Conservation (phyloP, 2,888 invertebrate species). For the Idaea dimidiata region DNA sequence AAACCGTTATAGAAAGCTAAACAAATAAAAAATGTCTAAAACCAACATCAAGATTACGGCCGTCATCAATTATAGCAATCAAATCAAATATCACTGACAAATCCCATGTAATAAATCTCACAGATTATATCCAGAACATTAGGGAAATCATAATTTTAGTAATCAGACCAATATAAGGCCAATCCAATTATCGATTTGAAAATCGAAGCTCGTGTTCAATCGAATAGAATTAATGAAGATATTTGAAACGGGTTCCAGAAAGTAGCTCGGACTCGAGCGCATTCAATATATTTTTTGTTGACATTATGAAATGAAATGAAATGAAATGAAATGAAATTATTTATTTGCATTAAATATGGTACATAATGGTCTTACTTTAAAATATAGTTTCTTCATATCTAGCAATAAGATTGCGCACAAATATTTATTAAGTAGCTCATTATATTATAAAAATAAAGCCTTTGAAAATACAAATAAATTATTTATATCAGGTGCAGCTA, state of each 20-base stretch:
- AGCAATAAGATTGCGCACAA: no score
- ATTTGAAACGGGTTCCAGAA: slow-evolving; percentile 24
- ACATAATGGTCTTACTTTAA: no score
- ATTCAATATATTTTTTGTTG: slow-evolving; percentile 25
- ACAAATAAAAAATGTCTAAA: slow-evolving; percentile 19
- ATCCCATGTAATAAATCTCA: neutral
- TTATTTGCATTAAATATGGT: no score
- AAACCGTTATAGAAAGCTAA: slow-evolving; percentile 27
- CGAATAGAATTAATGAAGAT: slow-evolving; percentile 27
- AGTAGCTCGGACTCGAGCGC: slow-evolving; percentile 30
- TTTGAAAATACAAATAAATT: no score
- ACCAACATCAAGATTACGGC: slow-evolving; percentile 23
- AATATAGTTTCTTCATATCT: no score
- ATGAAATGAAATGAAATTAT: no score
- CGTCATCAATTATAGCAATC: slow-evolving; percentile 8
- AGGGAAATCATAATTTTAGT: neutral
- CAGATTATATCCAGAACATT: neutral
- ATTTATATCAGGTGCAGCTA: no score
- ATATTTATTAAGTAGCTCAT: no score
- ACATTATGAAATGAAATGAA: no score
- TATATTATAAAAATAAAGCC: no score
- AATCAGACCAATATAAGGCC: slow-evolving; percentile 16
- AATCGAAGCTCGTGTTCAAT: slow-evolving; percentile 20
- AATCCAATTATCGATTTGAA: slow-evolving; percentile 24
- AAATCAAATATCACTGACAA: neutral